Evolutionary conservation across 2,888 invertebrate genomes (phyloP).

Genomic region (Melieria picta): DNA sequence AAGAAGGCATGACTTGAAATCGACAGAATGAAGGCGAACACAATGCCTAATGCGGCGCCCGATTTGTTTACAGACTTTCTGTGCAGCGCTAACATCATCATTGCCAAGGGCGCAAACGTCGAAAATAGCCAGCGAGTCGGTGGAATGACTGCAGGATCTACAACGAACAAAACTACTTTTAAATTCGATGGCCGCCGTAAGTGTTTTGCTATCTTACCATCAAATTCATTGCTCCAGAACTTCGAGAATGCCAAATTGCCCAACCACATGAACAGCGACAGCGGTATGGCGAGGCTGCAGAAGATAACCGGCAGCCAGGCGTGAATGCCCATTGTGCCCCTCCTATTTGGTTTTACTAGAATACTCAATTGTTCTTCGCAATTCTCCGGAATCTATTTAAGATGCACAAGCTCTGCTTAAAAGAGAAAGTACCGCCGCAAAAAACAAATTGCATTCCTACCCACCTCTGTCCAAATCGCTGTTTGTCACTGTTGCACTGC

Average conservation of each 20-base stretch:
- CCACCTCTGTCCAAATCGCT: too few species aligned
- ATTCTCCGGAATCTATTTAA: too few species aligned
- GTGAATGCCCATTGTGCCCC: constrained; percentile 30
- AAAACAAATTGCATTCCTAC: too few species aligned
- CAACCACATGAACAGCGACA: constrained; percentile 82
- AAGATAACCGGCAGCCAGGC: constrained; percentile 70
- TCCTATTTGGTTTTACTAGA: too few species aligned
- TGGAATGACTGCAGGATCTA: constrained; percentile 58
- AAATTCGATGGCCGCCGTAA: not conserved
- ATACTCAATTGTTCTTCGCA: too few species aligned
- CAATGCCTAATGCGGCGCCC: constrained; percentile 76
- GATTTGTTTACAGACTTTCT: constrained; percentile 76
- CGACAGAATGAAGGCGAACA: constrained; percentile 81
- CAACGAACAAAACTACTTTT: constrained; percentile 10
- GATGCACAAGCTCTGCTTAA: too few species aligned
- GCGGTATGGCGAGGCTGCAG: constrained; percentile 76
- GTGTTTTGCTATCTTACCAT: constrained; percentile 65
- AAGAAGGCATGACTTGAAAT: constrained; percentile 82
- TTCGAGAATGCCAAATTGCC: constrained; percentile 76
- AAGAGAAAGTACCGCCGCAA: too few species aligned
- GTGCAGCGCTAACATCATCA: constrained; percentile 75
- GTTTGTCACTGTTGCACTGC: too few species aligned
- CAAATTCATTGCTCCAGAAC: constrained; percentile 69
- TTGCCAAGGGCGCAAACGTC: constrained; percentile 69
- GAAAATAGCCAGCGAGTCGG: constrained; percentile 65